Conservation (phyloP, 1,140 invertebrate genomes). For the Trichonephila clavata region DNA sequence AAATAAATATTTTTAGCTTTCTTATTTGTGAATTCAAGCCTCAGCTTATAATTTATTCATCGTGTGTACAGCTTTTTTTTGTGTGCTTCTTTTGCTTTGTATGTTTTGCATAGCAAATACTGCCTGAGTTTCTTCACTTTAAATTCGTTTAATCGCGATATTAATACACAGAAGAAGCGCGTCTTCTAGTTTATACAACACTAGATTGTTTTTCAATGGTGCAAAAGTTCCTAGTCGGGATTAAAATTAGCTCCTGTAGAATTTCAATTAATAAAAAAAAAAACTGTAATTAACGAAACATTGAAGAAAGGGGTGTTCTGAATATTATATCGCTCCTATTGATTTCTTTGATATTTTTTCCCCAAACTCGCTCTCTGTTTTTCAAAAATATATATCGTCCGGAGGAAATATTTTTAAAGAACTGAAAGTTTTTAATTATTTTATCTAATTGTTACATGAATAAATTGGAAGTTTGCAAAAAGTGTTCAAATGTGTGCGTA, state of each 20-base stretch:
- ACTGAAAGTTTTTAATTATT: too few relatives aligned
- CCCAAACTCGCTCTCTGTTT: too few relatives aligned
- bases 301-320: background rate
- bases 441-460: too few relatives aligned
- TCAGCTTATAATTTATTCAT: constrained; percentile 70
- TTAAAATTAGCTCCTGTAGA: background rate
- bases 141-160: background rate
- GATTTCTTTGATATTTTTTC: too few relatives aligned
- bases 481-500: too few relatives aligned
- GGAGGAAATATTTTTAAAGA: too few relatives aligned
- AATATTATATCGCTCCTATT: background rate
- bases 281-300: background rate
- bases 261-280: background rate
- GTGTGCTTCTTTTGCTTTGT: background rate
- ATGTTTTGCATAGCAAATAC: background rate
- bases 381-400: too few relatives aligned
- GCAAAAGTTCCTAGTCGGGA: background rate
- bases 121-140: background rate
- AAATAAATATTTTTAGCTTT: constrained; percentile 29
- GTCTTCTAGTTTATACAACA: background rate
- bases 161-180: background rate
- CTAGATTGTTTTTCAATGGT: background rate
- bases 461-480: too few relatives aligned
- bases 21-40: background rate
- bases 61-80: constrained; percentile 22